Conservation (phyloP, 2,888 invertebrate species). For the Arrhopalites spinosus region DNA sequence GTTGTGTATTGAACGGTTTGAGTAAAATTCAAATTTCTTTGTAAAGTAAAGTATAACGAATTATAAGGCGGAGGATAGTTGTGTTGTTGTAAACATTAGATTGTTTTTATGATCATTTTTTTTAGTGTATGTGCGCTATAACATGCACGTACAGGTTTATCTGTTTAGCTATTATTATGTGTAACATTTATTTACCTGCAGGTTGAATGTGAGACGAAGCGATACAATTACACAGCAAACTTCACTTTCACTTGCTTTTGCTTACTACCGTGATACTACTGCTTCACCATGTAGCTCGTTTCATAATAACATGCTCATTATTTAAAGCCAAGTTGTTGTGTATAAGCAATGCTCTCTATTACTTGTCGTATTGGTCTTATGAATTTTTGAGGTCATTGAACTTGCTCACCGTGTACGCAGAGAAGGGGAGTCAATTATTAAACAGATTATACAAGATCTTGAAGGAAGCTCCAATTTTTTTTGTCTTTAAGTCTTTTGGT, state of each 20-base stretch:
- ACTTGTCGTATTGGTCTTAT: not conserved
- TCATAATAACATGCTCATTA: not conserved
- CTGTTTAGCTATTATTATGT: not conserved
- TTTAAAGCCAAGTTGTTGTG: not conserved
- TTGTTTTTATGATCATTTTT: too few species aligned
- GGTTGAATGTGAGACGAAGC: slow-evolving; percentile 14
- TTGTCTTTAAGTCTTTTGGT: too few species aligned
- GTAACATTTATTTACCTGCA: slow-evolving; percentile 4
- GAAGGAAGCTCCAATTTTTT: too few species aligned
- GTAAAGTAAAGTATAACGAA: too few species aligned
- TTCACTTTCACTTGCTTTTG: slow-evolving; percentile 18
- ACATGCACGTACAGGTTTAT: not conserved
- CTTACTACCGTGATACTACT: not conserved
- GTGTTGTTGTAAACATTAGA: too few species aligned
- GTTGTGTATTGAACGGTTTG: too few species aligned
- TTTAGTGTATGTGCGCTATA: too few species aligned
- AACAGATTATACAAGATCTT: too few species aligned
- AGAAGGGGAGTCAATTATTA: slow-evolving; percentile 2
- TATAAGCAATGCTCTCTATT: not conserved
- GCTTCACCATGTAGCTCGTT: not conserved
- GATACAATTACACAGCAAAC: slow-evolving; percentile 19
- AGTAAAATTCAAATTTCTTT: too few species aligned
- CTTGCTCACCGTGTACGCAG: not conserved
- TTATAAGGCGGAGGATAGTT: too few species aligned
- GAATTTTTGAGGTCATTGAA: slow-evolving; percentile 11